phyloP scores from a whole-genome alignment of 2,113 vertebrate species.

The Ceyx cyanopectus region DNA sequence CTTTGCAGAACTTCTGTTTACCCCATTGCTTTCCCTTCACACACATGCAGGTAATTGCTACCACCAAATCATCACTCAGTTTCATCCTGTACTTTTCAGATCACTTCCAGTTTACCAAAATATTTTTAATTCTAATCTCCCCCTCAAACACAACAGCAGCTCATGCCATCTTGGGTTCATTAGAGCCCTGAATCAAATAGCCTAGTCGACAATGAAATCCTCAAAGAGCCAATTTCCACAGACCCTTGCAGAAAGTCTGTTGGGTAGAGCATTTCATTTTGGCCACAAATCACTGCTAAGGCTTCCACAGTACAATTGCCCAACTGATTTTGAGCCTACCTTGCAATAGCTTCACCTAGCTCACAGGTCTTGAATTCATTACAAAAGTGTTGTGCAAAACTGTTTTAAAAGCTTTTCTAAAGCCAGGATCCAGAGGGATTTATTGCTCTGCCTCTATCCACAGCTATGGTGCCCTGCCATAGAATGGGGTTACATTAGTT shows the following conservation, averaged over 20 bases:
- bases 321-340: not conserved
- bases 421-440: not conserved
- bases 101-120: not conserved
- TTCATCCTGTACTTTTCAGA: not conserved
- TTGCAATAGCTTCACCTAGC: not conserved
- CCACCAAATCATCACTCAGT: not conserved
- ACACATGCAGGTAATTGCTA: not conserved
- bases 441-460: not conserved
- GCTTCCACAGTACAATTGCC: not conserved
- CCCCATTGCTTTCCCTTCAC: not conserved
- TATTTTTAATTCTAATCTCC: not conserved
- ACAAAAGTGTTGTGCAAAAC: not conserved
- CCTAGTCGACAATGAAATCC: not conserved
- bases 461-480: not conserved
- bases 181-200: not conserved
- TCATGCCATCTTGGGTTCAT: not conserved
- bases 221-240: not conserved
- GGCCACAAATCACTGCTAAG: not conserved
- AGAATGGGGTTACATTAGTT: not conserved
- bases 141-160: not conserved
- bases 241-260: not conserved
- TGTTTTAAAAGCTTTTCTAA: conserved; percentile 18
- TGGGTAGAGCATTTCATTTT: not conserved
- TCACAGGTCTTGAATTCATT: not conserved
- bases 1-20: not conserved